Percentiles rank a stretch among this genome's conserved stretches.
Conservation (phyloP, 2,888 invertebrate genomes). For the Hydrotaea cyrtoneurina region DNA sequence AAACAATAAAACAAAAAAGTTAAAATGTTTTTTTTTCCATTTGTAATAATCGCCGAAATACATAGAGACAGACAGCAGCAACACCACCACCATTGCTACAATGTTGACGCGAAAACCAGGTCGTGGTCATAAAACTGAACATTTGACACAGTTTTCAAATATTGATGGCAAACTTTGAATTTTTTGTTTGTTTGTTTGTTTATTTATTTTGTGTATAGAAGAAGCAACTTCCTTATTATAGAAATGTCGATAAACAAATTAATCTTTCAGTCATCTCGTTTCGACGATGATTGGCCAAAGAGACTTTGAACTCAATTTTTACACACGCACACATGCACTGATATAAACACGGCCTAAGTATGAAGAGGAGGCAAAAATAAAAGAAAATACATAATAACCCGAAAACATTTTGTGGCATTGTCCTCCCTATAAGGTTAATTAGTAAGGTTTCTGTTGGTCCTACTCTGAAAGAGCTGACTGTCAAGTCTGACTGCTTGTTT, state of each 20-base stretch:
- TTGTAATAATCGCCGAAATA: conserved; percentile 29
- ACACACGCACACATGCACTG: background rate
- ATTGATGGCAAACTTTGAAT: background rate
- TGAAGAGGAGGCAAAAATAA: too few species aligned
- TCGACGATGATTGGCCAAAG: too few species aligned
- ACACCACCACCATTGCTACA: background rate
- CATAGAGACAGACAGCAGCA: too few species aligned
- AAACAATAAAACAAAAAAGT: conserved; percentile 35
- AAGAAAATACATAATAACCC: background rate
- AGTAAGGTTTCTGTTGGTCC: background rate
- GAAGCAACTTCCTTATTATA: conserved; percentile 32
- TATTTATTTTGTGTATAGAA: background rate
- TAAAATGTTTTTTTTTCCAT: conserved; percentile 50
- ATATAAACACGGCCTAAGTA: too few species aligned
- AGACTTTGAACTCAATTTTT: conserved; percentile 45
- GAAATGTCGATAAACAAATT: conserved; percentile 28
- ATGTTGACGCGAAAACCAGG: conserved; percentile 50
- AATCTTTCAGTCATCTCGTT: conserved; percentile 15
- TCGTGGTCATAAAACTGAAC: conserved; percentile 48
- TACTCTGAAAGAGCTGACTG: background rate
- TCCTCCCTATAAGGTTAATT: background rate
- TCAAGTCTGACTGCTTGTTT: background rate
- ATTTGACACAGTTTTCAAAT: conserved; percentile 52
- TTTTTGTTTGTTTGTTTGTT: background rate
- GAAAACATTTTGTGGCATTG: background rate